Evolutionary conservation across 2,113 vertebrate genomes (phyloP).

Genomic region (Myiopsitta monachus): DNA sequence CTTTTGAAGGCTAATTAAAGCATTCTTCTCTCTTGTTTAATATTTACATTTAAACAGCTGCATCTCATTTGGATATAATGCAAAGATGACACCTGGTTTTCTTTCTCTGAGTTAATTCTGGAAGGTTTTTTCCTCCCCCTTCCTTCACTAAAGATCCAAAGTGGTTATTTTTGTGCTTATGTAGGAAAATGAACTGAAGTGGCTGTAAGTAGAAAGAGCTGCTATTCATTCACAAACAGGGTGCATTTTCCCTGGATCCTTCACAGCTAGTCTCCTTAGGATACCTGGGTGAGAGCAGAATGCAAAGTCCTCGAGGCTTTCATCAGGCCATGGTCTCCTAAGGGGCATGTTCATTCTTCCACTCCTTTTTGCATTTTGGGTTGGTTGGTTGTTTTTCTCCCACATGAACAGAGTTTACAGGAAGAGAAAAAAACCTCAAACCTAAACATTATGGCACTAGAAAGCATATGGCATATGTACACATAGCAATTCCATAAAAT

Average conservation of each 20-base stretch:
- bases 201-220: slow-evolving; percentile 17
- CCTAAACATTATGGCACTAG: background rate
- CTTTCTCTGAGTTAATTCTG: slow-evolving; percentile 14
- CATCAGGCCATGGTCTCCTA: background rate
- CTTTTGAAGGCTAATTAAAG: slow-evolving; percentile 66
- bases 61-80: slow-evolving; percentile 54
- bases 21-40: slow-evolving; percentile 70
- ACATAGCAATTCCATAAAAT: background rate
- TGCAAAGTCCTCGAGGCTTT: slow-evolving; percentile 36
- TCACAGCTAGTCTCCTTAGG: background rate
- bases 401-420: background rate
- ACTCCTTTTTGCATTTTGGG: background rate
- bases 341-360: background rate
- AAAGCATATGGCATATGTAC: background rate
- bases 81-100: slow-evolving; percentile 64
- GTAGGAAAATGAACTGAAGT: background rate
- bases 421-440: background rate
- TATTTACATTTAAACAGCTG: slow-evolving; percentile 71
- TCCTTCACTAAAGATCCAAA: background rate
- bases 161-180: slow-evolving; percentile 48
- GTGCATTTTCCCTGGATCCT: background rate
- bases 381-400: background rate
- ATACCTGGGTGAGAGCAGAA: background rate
- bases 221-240: slow-evolving; percentile 44
- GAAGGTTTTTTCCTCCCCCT: background rate